Evolutionary conservation across 2,113 vertebrate genomes (phyloP), one percentile per base, ranked within the genome.

Genomic region (Cranoglanis bouderius): DNA sequence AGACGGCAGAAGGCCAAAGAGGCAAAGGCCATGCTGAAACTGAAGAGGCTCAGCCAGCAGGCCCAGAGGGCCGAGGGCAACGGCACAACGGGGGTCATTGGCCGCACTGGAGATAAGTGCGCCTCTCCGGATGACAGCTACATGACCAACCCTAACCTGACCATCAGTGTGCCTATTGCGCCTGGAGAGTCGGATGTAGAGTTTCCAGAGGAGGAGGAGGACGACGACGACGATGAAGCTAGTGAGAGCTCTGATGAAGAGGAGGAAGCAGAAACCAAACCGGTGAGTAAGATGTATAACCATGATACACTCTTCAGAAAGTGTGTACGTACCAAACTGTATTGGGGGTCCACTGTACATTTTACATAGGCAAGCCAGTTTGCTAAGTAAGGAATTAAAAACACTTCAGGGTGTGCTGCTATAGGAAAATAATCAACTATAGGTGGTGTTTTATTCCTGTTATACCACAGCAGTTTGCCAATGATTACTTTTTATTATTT

Each of bases 131-230:
- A 93, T 6, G 94, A 97, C 67, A 96, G 97, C 92, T 97, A 97
- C 94, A 92, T 98, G 94, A 95, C 94, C 2, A 96, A 95, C 72
- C 96, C 97, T 4, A 95, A 92, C 5, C 61, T 96, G 53, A 97
- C 96, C 92, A 96, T 99, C 93, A 98, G 96, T 18, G 98, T 99
- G 19, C 98, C 98, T 87, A 99, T 99, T 26, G 98, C 98, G 0
- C 93, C 97, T 43, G 98, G 97, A 0, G 98, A 99, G 92, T 99
- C 98, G 0, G 98, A 99, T 87, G 95, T 97, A 0, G 98, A 99
- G 78, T 97, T 96, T 53, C 95, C 96, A 0, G 98, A 99, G 43
- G 98, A 99, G 55, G 98, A 94, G 19, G 94, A 95, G 0, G 95
- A 94, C 1, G 94, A 94, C 1, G 94, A 93, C 0, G 94, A 93